Conservation (phyloP, 2,888 invertebrate species). For the Neoaliturus tenellus region DNA sequence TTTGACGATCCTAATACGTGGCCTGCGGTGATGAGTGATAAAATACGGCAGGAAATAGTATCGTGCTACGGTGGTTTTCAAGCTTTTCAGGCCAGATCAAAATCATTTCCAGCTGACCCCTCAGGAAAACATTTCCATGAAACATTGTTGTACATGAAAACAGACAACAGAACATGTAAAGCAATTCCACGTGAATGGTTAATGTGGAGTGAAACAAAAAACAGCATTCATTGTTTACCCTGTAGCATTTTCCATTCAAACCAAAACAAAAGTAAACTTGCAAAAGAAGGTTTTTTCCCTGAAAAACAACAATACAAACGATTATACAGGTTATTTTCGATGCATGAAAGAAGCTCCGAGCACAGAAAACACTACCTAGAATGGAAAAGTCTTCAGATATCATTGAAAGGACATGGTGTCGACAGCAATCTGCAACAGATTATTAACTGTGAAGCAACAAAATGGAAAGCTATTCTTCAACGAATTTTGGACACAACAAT, state of each 20-base stretch:
- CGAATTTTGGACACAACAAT: conserved; percentile 43
- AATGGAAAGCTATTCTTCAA: conserved; percentile 51
- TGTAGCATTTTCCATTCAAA: conserved; percentile 47
- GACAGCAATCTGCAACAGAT: conserved; percentile 40
- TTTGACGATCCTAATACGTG: conserved; percentile 21
- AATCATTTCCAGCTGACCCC: conserved; percentile 25
- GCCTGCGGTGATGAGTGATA: conserved; percentile 36
- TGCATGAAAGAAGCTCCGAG: conserved; percentile 28
- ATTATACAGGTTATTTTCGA: conserved; percentile 33
- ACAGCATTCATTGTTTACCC: conserved; percentile 41
- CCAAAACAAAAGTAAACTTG: conserved; percentile 41
- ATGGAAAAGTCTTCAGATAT: conserved; percentile 42
- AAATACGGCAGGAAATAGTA: conserved; percentile 41
- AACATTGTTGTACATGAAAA: conserved; percentile 46
- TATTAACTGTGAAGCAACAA: conserved; percentile 50
- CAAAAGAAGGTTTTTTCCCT: conserved; percentile 24
- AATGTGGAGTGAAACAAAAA: conserved; percentile 47
- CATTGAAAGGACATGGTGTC: conserved; percentile 41
- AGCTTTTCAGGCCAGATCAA: conserved; percentile 44
- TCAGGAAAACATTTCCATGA: conserved; percentile 44
- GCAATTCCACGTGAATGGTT: conserved; percentile 40
- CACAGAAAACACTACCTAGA: conserved; percentile 38
- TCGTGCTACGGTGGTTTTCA: conserved; percentile 29
- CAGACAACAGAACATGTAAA: conserved; percentile 44
- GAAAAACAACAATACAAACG: conserved; percentile 37